phyloP scores from a whole-genome alignment of 2,888 invertebrate species.

The Ypsolopha sequella region DNA sequence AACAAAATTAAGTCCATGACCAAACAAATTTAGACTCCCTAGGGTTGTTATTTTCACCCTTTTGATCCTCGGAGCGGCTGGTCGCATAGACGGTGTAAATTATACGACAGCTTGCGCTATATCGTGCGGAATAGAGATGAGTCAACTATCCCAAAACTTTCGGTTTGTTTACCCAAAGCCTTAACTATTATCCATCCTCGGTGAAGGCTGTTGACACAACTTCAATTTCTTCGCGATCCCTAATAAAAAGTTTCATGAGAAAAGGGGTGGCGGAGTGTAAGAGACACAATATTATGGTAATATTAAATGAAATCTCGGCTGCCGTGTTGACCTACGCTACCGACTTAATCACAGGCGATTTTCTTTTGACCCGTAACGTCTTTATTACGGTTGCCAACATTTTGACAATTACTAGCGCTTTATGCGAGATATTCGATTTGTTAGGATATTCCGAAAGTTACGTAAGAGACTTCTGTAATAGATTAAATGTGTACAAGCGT shows the following conservation, averaged over 20 bases:
- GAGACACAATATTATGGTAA: slow-evolving; percentile 12
- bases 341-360: background rate
- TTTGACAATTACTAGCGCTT: too few species aligned
- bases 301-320: slow-evolving; percentile 8
- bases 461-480: too few species aligned
- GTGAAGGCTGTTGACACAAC: slow-evolving; percentile 12
- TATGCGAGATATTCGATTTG: too few species aligned
- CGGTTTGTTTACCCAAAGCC: slow-evolving; percentile 23
- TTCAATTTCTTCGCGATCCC: slow-evolving; percentile 11
- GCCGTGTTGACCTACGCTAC: slow-evolving; percentile 1
- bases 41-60: too few species aligned
- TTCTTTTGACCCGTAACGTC: background rate
- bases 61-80: background rate
- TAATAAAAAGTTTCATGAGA: slow-evolving; percentile 12
- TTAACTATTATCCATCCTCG: slow-evolving; percentile 12
- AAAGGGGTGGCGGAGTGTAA: slow-evolving; percentile 9
- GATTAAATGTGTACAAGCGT: too few species aligned
- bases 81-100: slow-evolving; percentile 40
- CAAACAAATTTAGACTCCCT: too few species aligned
- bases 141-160: slow-evolving; percentile 17
- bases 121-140: slow-evolving; percentile 33
- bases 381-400: background rate
- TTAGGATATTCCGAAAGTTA: too few species aligned
- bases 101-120: slow-evolving; percentile 33
- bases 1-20: too few species aligned